Conservation (phyloP, 2,888 invertebrate genomes). For the Agrotis puta region DNA sequence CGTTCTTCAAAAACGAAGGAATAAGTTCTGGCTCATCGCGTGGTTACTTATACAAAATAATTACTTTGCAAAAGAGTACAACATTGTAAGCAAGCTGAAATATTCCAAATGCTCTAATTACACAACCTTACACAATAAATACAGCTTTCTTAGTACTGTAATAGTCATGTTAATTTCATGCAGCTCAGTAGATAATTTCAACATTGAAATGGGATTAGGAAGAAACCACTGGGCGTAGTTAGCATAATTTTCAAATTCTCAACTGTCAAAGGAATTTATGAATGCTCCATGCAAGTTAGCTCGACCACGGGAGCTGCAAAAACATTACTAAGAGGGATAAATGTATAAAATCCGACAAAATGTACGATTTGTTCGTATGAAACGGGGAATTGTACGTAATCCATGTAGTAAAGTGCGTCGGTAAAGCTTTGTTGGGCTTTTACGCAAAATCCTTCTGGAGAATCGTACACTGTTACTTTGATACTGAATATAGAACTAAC, state of each 20-base stretch:
- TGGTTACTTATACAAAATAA: not conserved
- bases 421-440: conserved; percentile 63
- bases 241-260: conserved; percentile 71
- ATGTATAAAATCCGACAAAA: conserved; percentile 73
- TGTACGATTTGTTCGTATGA: conserved; percentile 73
- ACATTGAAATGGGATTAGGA: conserved; percentile 68
- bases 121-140: conserved; percentile 52
- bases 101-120: not conserved
- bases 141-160: conserved; percentile 42
- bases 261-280: conserved; percentile 65
- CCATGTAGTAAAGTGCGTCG: conserved; percentile 72
- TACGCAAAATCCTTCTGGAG: conserved; percentile 53
- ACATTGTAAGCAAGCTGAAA: not conserved
- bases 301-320: conserved; percentile 58
- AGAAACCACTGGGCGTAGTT: conserved; percentile 62
- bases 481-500: conserved; percentile 39
- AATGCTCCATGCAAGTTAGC: conserved; percentile 59
- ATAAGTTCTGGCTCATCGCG: too few species aligned
- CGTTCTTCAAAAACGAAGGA: too few species aligned
- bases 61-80: not conserved
- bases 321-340: conserved; percentile 70
- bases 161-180: conserved; percentile 61
- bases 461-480: conserved; percentile 34
- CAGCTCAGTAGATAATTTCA: conserved; percentile 64
- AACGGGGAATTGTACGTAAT: conserved; percentile 72